phyloP scores from a whole-genome alignment of 2,888 invertebrate genomes.

The Poecilobothrus nobilitatus region DNA sequence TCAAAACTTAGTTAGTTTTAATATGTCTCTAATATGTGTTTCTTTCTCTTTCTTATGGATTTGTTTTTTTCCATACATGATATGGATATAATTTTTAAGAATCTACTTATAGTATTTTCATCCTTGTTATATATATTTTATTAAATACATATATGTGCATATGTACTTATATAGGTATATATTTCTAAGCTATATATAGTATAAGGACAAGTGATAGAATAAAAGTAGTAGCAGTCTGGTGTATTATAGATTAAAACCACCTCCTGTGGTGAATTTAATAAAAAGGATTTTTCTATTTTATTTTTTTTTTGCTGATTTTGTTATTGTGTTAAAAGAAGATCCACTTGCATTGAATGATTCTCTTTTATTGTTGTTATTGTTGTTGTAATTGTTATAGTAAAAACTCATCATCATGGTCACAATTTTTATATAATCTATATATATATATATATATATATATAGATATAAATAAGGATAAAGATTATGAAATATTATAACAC shows the following conservation, averaged over 20 bases:
- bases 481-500: no score
- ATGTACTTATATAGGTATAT: background rate
- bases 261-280: conserved; percentile 44
- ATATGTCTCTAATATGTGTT: background rate
- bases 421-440: background rate
- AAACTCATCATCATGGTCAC: conserved; percentile 6
- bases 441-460: no score
- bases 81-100: no score
- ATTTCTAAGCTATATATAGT: background rate
- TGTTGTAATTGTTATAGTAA: no score
- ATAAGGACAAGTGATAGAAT: background rate
- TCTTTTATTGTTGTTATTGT: background rate
- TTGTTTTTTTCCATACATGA: background rate
- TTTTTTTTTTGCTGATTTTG: background rate
- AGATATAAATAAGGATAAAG: no score
- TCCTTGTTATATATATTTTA: no score
- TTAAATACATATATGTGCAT: no score
- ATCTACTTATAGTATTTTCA: background rate
- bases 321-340: no score
- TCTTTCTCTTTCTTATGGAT: background rate
- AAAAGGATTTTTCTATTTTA: conserved; percentile 24
- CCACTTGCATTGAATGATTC: no score
- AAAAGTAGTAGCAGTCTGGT: background rate
- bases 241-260: conserved; percentile 38
- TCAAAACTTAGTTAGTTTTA: background rate